Base-by-base conservation (phyloP, 2,113 vertebrate species). In the Uria aalge region DNA sequence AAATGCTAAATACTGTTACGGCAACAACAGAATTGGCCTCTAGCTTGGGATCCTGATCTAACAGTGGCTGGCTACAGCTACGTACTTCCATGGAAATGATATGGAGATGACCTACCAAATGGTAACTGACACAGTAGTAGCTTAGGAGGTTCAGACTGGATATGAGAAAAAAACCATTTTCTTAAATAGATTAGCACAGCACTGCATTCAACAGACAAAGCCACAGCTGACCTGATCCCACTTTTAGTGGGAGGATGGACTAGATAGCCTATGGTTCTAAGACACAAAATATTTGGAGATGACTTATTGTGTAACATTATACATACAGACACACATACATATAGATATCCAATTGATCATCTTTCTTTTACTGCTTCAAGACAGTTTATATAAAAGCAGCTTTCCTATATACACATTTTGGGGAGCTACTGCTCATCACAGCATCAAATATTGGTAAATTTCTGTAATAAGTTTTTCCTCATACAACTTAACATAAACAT, bases 301-400 rank as follows among this genome's bases (percentile, higher is more conserved):
- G 34, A 5, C 40, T 63, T 27, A 24, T 3, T 45, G 21, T 27
- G 10, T 26, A 52, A 45, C 0, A 0, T 60, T 53, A 59, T 12
- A 63, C 5, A 73, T 24, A 50, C 22, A 56, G 11, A 53, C 16
- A 34, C 8, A 50, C 15, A 74, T 1, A 52, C 4, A 20, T 6
- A 38, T 0, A 40, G 11, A 41, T 30, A 56, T 15, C 40, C 36
- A 66, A 3, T 0, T 52, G 40, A 9, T 11, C 36, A 8, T 12
- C 48, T 57, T n/a, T 56, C 41, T 82, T 71, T 30, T 32, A 69
- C 12, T 71, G 59, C 24, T 74, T 57, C 63, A 56, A 34, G 27
- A 23, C 5, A 47, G 30, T 62, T 92, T 40, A 22, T 13, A 3
- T 24, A 60, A 79, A 52, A 89, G 48, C 27, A 73, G 34, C 30